phyloP scores from a whole-genome alignment of 2,888 invertebrate genomes.

The Dorcus hopei region DNA sequence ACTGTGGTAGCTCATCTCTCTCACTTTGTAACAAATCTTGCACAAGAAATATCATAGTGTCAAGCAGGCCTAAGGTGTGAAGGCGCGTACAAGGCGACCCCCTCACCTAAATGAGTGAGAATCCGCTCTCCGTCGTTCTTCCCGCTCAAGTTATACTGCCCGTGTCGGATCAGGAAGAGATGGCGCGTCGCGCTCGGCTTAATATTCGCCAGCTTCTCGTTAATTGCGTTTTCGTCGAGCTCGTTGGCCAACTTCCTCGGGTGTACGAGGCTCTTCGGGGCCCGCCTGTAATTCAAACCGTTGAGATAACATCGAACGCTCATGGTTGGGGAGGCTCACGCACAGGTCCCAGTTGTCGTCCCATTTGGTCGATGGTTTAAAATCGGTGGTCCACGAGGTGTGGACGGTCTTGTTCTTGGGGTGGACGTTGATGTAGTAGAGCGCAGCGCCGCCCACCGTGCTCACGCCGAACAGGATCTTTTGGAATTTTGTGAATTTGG shows the following conservation, averaged over 20 bases:
- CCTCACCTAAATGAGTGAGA: conserved; percentile 74
- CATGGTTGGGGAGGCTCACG: conserved; percentile 37
- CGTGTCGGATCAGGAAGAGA: conserved; percentile 88
- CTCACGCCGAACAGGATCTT: conserved; percentile 61
- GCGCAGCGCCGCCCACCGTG: conserved; percentile 63
- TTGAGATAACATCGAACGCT: not conserved
- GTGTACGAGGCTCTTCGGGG: conserved; percentile 68
- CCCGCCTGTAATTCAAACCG: conserved; percentile 56
- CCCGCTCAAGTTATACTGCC: conserved; percentile 83
- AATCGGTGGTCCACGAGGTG: conserved; percentile 70
- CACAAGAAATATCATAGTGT: too few relatives aligned
- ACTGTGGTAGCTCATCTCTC: too few relatives aligned
- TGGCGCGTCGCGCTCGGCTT: conserved; percentile 70
- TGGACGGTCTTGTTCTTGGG: conserved; percentile 50
- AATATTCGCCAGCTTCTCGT: conserved; percentile 62
- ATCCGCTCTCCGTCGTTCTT: conserved; percentile 67
- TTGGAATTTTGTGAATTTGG: conserved; percentile 56
- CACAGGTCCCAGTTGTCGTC: conserved; percentile 88
- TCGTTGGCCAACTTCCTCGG: conserved; percentile 54
- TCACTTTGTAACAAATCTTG: too few relatives aligned
- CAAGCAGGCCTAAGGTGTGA: too few relatives aligned
- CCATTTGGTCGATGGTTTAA: conserved; percentile 69
- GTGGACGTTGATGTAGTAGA: conserved; percentile 40
- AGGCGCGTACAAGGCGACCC: too few relatives aligned
- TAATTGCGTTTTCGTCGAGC: conserved; percentile 63